phyloP scores from a whole-genome alignment of 2,888 invertebrate species.

The Epinotia bilunana region DNA sequence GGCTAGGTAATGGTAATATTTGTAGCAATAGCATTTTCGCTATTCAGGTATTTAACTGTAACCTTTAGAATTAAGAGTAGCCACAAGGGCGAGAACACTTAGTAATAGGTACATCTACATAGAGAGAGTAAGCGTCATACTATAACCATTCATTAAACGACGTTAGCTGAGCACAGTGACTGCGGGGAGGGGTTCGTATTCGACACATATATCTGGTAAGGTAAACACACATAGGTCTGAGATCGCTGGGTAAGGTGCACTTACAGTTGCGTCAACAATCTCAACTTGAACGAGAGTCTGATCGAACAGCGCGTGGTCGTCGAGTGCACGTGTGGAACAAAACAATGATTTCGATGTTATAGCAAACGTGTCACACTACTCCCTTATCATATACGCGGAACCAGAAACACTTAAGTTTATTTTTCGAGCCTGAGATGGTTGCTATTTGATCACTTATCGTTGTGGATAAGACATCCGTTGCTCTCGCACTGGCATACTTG shows the following conservation, averaged over 20 bases:
- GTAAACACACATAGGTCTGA: constrained; percentile 77
- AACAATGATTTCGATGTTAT: constrained; percentile 73
- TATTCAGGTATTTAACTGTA: not conserved
- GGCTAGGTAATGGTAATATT: constrained; percentile 14
- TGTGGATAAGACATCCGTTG: no score
- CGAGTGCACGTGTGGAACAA: constrained; percentile 80
- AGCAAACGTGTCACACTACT: constrained; percentile 46
- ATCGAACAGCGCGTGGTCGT: constrained; percentile 70
- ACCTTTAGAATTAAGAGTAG: not conserved
- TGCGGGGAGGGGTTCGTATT: constrained; percentile 65
- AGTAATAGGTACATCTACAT: constrained; percentile 55
- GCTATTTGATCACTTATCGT: no score
- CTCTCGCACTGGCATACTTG: no score
- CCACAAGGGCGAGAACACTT: constrained; percentile 48
- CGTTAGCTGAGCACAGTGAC: constrained; percentile 74
- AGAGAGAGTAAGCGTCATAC: constrained; percentile 39
- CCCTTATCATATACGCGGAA: not conserved
- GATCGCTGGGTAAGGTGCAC: constrained; percentile 74
- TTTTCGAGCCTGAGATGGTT: not conserved
- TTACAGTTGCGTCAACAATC: constrained; percentile 84
- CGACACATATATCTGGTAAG: constrained; percentile 73
- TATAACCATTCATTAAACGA: constrained; percentile 66
- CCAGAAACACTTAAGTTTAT: not conserved
- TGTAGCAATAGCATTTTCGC: constrained; percentile 13
- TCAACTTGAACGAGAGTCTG: constrained; percentile 83